phyloP scores from a whole-genome alignment of 1,140 invertebrate genomes.

The Uloborus diversus region DNA sequence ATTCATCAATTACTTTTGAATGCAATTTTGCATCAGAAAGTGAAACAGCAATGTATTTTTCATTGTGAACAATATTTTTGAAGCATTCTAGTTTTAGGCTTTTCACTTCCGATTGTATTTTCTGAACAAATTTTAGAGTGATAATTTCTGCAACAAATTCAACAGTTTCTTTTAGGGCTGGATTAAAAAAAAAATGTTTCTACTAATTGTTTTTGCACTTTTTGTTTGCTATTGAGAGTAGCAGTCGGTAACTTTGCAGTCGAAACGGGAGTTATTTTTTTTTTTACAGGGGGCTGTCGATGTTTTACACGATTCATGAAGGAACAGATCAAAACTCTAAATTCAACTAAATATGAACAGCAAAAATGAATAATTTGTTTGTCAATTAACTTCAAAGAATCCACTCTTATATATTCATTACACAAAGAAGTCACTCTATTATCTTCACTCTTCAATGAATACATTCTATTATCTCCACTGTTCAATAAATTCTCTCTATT shows the following conservation, averaged over 20 bases:
- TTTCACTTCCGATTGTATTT: constrained; percentile 66
- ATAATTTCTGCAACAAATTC: constrained; percentile 80
- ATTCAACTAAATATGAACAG: constrained; percentile 72
- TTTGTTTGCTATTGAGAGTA: neutral
- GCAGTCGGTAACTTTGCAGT: constrained; percentile 64
- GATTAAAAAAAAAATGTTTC: constrained; percentile 80
- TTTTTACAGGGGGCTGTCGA: constrained; percentile 64
- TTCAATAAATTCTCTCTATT: neutral
- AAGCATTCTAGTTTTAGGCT: constrained; percentile 6
- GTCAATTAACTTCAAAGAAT: constrained; percentile 67
- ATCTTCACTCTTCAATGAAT: too few species aligned
- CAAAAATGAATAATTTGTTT: constrained; percentile 72
- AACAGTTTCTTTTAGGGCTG: constrained; percentile 75
- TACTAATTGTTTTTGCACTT: constrained; percentile 72
- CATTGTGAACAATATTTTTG: neutral
- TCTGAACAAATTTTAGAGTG: constrained; percentile 77
- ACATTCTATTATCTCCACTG: too few species aligned
- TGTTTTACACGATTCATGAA: constrained; percentile 63
- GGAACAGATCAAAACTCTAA: constrained; percentile 67
- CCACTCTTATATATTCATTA: too few species aligned
- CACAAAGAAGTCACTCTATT: too few species aligned
- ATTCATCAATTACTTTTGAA: neutral
- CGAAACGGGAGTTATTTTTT: constrained; percentile 72
- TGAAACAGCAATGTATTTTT: neutral
- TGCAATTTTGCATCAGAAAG: neutral